Evolutionary conservation across 2,113 vertebrate species (phyloP).

Genomic region (Mastomys coucha): DNA sequence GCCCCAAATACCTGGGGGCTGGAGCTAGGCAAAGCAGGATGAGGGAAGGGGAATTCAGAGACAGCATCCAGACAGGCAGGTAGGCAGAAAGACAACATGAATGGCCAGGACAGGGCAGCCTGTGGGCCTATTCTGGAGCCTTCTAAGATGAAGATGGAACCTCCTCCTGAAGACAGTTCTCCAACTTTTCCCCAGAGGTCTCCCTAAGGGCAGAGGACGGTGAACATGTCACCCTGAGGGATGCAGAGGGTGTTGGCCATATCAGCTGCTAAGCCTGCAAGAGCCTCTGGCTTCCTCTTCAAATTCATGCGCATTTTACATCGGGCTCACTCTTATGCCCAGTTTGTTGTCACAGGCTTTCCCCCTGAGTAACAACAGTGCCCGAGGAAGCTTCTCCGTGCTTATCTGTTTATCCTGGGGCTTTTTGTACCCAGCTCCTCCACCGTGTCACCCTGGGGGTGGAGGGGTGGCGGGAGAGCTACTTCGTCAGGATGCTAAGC

Average conservation of each 20-base stretch:
- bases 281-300: constrained; percentile 71
- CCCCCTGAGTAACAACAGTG: not conserved
- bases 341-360: not conserved
- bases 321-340: not conserved
- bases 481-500: not conserved
- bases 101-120: not conserved
- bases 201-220: constrained; percentile 70
- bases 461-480: not conserved
- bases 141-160: constrained; percentile 64
- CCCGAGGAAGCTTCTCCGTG: constrained; percentile 23
- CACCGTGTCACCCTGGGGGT: not conserved
- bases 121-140: not conserved
- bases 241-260: constrained; percentile 35
- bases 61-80: not conserved
- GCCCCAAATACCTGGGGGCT: not conserved
- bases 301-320: constrained; percentile 77
- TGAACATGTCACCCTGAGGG: constrained; percentile 69
- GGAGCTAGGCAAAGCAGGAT: not conserved
- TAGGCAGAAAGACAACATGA: not conserved
- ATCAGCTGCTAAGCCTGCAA: constrained; percentile 59
- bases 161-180: constrained; percentile 23
- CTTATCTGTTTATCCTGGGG: constrained; percentile 73
- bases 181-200: constrained; percentile 36
- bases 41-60: not conserved
- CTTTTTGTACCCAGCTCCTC: constrained; percentile 20